Conservation (phyloP, 2,888 invertebrate genomes). For the Thelaira solivaga region DNA sequence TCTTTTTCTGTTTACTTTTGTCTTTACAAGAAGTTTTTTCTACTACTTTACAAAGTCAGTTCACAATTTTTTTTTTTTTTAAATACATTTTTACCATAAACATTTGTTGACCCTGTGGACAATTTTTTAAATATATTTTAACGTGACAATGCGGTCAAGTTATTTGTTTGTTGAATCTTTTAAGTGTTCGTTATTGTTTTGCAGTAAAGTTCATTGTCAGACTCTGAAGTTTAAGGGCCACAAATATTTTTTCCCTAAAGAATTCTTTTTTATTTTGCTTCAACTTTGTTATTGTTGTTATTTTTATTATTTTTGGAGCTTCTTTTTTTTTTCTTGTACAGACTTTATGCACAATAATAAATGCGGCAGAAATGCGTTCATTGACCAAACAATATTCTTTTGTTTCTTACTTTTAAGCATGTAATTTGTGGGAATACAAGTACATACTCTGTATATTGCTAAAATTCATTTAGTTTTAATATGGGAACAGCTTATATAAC, state of each 20-base stretch:
- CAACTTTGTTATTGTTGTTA: background rate
- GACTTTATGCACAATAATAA: constrained; percentile 38
- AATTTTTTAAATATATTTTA: constrained; percentile 23
- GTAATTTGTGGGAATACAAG: background rate
- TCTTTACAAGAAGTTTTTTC: constrained; percentile 20
- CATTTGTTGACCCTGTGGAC: constrained; percentile 25
- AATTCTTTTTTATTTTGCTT: constrained; percentile 27
- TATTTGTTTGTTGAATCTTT: constrained; percentile 20
- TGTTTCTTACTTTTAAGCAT: constrained; percentile 16
- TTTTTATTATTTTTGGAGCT: too few relatives aligned
- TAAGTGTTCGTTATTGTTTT: constrained; percentile 38
- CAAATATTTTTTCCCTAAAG: constrained; percentile 47
- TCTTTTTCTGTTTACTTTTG: background rate
- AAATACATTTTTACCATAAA: background rate
- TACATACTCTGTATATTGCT: background rate
- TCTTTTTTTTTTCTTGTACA: constrained; percentile 2
- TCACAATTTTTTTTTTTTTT: background rate
- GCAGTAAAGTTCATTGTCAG: constrained; percentile 65
- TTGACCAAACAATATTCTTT: constrained; percentile 60
- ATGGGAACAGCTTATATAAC: constrained; percentile 2
- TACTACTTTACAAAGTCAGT: too few relatives aligned
- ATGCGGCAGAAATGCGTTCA: constrained; percentile 62
- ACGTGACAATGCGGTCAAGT: constrained; percentile 58
- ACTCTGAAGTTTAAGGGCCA: constrained; percentile 60
- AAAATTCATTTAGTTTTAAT: background rate